Base-by-base conservation (phyloP, 2,113 vertebrate genomes). In the Scopus umbretta region DNA sequence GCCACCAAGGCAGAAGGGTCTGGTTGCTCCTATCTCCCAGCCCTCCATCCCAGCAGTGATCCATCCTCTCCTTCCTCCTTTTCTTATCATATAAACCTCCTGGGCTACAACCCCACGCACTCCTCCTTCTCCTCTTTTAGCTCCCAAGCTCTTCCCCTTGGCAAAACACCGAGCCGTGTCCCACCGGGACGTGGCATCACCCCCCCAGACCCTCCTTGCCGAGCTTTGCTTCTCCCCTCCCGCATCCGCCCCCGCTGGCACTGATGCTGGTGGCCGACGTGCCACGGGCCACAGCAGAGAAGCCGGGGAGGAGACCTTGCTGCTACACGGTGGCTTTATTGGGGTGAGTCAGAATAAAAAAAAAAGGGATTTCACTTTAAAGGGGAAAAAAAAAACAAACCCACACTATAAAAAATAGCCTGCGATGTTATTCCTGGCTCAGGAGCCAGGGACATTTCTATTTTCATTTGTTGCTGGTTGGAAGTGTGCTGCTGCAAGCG, bases 311-410 rank as follows among this genome's bases (percentile, higher is more conserved):
- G 86, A 62, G 55, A n/a, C 11, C 40, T 27, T 45, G 86, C 17
- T 1, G 4, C 59, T 16, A 0, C 3, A 2, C 0, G 1, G 67
- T 42, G 61, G 42, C 30, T 75, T 47, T 47, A 16, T 1, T 30
- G 66, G 49, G 59, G n/a, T 80, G 78, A 83, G 86, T 68, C 82
- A 87, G 61, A 34, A 36, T 7, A 1, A 5, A 16, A 47, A 47
- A 16, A 53, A 30, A 18, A 32, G 7, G 25, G 36, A 79, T 92
- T 79, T 82, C 30, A 26, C 61, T 83, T 87, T 63, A 90, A 90
- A 90, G 38, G 30, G 14, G 6, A 53, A 36, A 76, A 94, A 70
- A 16, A 18, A 11, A 49, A 16, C 25, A 11, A 40, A 32, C n/a
- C n/a, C n/a, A n/a, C n/a, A n/a, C n/a, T n/a, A n/a, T n/a, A n/a